Evolutionary conservation across 2,888 invertebrate species (phyloP).

Genomic region (Allygus modestus): DNA sequence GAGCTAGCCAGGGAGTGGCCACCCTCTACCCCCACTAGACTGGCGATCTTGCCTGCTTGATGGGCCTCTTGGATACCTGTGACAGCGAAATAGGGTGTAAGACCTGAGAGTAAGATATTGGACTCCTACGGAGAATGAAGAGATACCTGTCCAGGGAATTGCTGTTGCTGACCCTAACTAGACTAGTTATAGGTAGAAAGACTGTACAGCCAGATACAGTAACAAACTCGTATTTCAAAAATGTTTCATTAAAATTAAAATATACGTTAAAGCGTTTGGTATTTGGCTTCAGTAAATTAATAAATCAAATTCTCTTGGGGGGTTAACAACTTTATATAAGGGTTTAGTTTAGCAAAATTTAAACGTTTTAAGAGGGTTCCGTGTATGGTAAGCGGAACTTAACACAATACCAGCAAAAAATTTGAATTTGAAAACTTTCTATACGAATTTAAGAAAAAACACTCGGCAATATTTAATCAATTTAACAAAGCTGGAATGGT

Average conservation of each 20-base stretch:
- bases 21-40: constrained; percentile 94
- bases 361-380: too few relatives aligned
- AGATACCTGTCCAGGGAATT: too few relatives aligned
- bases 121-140: background rate
- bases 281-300: too few relatives aligned
- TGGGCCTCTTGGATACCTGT: constrained; percentile 85
- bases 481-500: background rate
- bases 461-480: background rate
- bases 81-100: constrained; percentile 69
- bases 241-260: too few relatives aligned
- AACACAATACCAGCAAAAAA: background rate
- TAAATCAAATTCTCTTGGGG: too few relatives aligned
- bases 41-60: constrained; percentile 88
- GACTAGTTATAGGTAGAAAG: too few relatives aligned
- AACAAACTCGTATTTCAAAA: too few relatives aligned
- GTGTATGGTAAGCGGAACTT: background rate
- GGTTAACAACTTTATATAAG: too few relatives aligned
- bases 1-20: constrained; percentile 95
- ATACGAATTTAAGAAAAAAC: background rate
- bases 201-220: too few relatives aligned
- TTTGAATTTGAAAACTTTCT: background rate
- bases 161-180: too few relatives aligned
- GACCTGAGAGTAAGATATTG: background rate
- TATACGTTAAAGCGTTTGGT: too few relatives aligned
- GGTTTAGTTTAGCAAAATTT: too few relatives aligned